These are phyloP conservation scores for Sitophilus oryzae DNA, from an alignment of 1,140 invertebrate species.

Conservation along the genomic window DNA sequence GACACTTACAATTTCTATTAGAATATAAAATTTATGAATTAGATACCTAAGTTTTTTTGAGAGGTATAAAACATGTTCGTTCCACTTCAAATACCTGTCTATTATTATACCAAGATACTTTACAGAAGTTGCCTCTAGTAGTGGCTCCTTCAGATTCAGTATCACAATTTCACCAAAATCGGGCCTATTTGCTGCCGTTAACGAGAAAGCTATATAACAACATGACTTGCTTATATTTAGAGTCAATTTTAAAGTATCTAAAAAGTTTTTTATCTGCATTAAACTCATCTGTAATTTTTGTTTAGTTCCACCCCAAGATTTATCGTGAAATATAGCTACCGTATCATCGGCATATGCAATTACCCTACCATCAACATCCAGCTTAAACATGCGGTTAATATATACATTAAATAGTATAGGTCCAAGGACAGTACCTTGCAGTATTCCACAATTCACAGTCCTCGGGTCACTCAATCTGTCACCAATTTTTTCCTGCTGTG, in stretches of 20 bases:
- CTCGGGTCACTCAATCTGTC: not conserved
- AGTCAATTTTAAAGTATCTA: not conserved
- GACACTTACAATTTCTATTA: too few relatives aligned
- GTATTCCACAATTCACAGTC: constrained; percentile 2
- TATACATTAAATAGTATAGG: constrained; percentile 14
- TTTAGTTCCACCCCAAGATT: too few relatives aligned
- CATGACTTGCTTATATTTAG: not conserved
- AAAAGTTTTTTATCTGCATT: constrained; percentile 2
- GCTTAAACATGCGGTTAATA: constrained; percentile 5
- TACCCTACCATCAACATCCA: not conserved
- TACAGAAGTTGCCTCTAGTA: too few relatives aligned
- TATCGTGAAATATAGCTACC: not conserved
- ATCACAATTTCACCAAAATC: too few relatives aligned
- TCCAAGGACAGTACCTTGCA: constrained; percentile 11
- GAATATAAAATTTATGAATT: too few relatives aligned
- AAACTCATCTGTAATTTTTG: too few relatives aligned
- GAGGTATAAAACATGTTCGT: too few relatives aligned
- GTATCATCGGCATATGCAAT: constrained; percentile 7
- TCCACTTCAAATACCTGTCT: too few relatives aligned
- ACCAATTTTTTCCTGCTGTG: constrained; percentile 3
- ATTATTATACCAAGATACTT: too few relatives aligned
- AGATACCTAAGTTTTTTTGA: too few relatives aligned
- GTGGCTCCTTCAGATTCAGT: too few relatives aligned
- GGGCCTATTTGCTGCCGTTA: not conserved
- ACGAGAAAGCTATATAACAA: constrained; percentile 2